A percentile compares a stretch with the other conserved stretches of the same genome.
These are phyloP conservation scores for Euleptes europaea DNA, from an alignment of 2,113 vertebrate species.

Conservation along the genomic window DNA sequence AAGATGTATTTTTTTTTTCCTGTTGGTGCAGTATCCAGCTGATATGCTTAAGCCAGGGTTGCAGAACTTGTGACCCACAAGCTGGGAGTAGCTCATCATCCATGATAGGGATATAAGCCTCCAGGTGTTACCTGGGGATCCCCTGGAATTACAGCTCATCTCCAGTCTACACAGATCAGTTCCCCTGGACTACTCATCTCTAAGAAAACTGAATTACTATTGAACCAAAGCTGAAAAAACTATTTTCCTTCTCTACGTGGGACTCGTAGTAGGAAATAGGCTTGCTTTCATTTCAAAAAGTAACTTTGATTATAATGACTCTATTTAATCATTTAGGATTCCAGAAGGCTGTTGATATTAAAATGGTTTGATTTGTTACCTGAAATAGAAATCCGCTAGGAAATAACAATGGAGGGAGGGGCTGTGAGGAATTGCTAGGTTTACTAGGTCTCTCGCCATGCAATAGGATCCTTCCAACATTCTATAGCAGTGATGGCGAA, in stretches of 20 bases:
- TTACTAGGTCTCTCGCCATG: too few species aligned
- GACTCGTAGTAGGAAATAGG: background rate
- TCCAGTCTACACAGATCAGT: too few species aligned
- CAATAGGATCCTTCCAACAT: too few species aligned
- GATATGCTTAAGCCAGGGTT: background rate
- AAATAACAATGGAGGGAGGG: background rate
- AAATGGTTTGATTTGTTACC: background rate
- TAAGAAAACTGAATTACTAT: background rate
- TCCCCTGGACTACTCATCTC: too few species aligned
- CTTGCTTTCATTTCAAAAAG: background rate
- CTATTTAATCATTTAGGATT: background rate
- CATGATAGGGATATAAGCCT: too few species aligned
- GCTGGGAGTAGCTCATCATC: background rate
- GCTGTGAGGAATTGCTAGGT: too few species aligned
- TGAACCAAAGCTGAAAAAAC: background rate
- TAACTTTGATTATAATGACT: background rate
- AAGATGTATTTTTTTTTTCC: background rate
- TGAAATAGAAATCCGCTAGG: background rate
- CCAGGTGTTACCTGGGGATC: too few species aligned
- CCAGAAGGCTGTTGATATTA: background rate
- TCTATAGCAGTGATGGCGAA: too few species aligned
- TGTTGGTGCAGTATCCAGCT: background rate
- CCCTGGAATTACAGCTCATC: too few species aligned
- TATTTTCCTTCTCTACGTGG: background rate
- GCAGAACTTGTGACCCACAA: background rate